Evolutionary conservation across 2,113 vertebrate genomes (phyloP).

Genomic region (Xiphorhynchus elegans): DNA sequence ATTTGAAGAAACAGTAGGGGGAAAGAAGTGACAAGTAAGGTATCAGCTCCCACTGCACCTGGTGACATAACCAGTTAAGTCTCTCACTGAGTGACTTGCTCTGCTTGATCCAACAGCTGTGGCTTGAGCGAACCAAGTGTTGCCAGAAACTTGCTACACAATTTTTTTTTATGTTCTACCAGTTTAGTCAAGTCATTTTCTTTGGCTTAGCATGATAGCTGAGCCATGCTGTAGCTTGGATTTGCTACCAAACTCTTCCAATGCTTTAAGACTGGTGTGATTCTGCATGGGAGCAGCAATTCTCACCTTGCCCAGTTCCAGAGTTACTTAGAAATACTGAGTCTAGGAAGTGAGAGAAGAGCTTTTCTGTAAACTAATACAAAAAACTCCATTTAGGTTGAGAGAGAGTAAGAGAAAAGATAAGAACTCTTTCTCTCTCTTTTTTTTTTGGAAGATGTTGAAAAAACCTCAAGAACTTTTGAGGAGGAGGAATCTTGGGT

Average conservation of each 20-base stretch:
- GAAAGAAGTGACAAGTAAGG: background rate
- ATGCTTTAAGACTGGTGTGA: background rate
- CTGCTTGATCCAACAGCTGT: background rate
- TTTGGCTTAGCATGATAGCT: background rate
- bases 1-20: background rate
- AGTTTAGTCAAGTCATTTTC: background rate
- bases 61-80: background rate
- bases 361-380: background rate
- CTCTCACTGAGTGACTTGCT: background rate
- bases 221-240: background rate
- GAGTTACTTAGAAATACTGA: background rate
- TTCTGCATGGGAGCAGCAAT: background rate
- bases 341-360: background rate
- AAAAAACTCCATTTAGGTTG: background rate
- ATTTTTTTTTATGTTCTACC: background rate
- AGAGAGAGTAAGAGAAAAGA: background rate
- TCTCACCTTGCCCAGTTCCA: background rate
- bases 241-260: background rate
- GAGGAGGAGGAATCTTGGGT: background rate
- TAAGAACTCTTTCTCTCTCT: background rate
- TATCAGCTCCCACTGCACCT: accelerated
- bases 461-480: background rate
- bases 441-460: background rate
- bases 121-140: background rate
- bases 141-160: background rate